Evolutionary conservation across 2,888 invertebrate genomes (phyloP).

Genomic region (Xestoiulus laeticollis): DNA sequence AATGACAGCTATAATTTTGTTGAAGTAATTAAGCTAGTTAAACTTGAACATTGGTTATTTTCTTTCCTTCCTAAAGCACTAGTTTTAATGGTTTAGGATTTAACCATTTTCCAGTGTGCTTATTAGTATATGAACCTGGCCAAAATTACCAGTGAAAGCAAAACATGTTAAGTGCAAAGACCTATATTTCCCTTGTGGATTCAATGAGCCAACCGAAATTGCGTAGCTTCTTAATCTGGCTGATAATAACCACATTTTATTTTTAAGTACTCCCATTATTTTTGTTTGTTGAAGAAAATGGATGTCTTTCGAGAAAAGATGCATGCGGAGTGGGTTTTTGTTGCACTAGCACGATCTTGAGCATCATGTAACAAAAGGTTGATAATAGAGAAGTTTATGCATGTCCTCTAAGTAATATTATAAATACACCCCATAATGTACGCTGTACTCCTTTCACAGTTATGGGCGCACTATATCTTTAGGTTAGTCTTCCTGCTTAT

Average conservation of each 20-base stretch:
- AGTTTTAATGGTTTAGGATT: neutral
- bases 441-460: neutral
- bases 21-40: neutral
- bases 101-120: neutral
- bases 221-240: neutral
- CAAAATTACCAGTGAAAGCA: neutral
- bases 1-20: no score
- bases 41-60: neutral
- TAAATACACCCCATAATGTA: neutral
- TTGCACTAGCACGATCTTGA: conserved; percentile 35
- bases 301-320: conserved; percentile 35
- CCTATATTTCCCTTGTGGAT: conserved; percentile 17
- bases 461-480: neutral
- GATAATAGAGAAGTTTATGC: neutral
- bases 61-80: neutral
- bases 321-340: conserved; percentile 24
- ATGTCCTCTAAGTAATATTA: conserved; percentile 8
- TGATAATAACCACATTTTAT: conserved; percentile 5
- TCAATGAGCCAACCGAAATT: neutral
- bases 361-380: conserved; percentile 21
- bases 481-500: neutral
- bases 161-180: conserved; percentile 15
- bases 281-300: conserved; percentile 35
- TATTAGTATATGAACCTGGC: neutral
- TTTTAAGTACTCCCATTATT: conserved; percentile 40